Percentiles rank a stretch among this genome's conserved stretches.
Evolutionary conservation across 2,797 vertebrate species (phyloP).

Genomic region (Notolepis coatsorum): DNA sequence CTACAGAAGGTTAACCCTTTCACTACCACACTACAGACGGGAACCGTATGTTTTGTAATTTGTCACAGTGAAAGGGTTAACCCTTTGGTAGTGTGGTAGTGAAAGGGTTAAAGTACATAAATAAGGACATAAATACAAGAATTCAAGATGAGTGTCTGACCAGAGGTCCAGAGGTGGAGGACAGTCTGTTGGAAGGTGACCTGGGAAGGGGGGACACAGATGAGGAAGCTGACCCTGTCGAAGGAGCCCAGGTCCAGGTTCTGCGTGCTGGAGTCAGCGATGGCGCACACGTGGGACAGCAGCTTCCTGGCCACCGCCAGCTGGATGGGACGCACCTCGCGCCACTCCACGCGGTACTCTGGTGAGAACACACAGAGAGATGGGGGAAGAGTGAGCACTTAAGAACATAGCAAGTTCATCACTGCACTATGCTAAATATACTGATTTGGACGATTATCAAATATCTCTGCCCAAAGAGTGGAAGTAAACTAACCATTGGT

Average conservation of each 20-base stretch:
- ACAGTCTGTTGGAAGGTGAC: conserved; percentile 96
- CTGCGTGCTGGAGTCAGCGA: conserved; percentile 97
- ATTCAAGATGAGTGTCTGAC: conserved; percentile 72
- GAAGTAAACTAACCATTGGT: no score
- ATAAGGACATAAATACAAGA: not conserved
- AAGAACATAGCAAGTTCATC: not conserved
- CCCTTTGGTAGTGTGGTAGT: no score
- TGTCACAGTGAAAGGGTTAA: no score
- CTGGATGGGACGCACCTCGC: conserved; percentile 90
- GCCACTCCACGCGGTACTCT: conserved; percentile 87
- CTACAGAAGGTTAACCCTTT: not conserved
- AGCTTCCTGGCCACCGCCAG: conserved; percentile 96
- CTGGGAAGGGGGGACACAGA: conserved; percentile 95
- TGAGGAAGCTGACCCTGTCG: conserved; percentile 95
- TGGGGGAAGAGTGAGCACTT: no score
- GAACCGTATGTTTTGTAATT: no score
- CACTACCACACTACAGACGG: not conserved
- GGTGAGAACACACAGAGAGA: conserved; percentile 20
- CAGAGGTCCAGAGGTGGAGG: conserved; percentile 93
- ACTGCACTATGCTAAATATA: no score
- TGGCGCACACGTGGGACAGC: conserved; percentile 95
- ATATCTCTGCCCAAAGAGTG: no score
- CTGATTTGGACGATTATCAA: no score
- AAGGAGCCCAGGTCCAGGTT: conserved; percentile 97
- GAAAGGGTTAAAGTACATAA: not conserved